A percentile compares a stretch with the other conserved stretches of the same genome.
Evolutionary conservation across 2,113 vertebrate genomes (phyloP).

Genomic region (Cavia porcellus): DNA sequence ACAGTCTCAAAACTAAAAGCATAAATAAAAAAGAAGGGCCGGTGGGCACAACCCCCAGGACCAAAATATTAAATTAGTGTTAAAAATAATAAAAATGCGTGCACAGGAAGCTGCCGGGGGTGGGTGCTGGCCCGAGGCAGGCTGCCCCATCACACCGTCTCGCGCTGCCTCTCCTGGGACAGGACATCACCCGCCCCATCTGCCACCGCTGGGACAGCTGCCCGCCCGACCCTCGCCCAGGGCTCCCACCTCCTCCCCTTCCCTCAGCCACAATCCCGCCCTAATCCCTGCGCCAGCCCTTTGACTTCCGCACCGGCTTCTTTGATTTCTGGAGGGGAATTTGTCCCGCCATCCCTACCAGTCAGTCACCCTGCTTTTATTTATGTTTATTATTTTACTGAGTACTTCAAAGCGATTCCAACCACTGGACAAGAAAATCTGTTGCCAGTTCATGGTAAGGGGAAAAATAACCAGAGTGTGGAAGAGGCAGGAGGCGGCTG

Average conservation of each 20-base stretch:
- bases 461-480: too few species aligned
- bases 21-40: neutral
- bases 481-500: neutral
- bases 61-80: neutral
- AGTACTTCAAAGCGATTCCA: neutral
- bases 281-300: neutral
- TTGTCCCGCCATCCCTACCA: neutral
- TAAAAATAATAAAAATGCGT: neutral
- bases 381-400: neutral
- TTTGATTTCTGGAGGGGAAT: accelerated
- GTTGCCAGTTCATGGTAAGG: neutral
- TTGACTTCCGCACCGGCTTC: accelerated
- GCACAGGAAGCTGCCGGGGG: neutral
- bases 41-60: neutral
- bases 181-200: accelerated
- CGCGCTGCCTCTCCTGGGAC: neutral
- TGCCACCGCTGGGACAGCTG: neutral
- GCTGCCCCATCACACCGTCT: accelerated
- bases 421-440: neutral
- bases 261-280: neutral
- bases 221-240: accelerated
- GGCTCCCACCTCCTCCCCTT: accelerated
- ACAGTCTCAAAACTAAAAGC: neutral
- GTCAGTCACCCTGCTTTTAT: neutral
- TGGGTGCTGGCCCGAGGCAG: accelerated